Evolutionary conservation across 2,797 vertebrate species (phyloP).

Genomic region (Pseudomugil gertrudae): DNA sequence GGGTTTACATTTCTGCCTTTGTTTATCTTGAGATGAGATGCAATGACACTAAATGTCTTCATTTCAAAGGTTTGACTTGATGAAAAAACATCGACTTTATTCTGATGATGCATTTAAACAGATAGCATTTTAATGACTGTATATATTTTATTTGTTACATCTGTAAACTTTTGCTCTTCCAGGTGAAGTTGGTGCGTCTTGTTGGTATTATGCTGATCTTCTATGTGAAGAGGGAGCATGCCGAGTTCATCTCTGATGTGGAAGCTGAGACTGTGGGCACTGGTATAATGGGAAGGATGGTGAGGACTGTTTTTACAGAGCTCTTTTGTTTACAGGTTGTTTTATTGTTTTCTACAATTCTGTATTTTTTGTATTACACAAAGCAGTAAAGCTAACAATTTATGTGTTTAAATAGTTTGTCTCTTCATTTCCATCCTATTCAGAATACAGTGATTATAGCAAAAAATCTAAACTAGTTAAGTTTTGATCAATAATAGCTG

Average conservation of each 20-base stretch:
- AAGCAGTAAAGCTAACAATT: not conserved
- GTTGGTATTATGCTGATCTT: constrained; percentile 97
- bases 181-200: constrained; percentile 92
- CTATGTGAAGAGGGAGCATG: constrained; percentile 91
- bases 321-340: not conserved
- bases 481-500: not conserved
- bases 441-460: not conserved
- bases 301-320: constrained; percentile 67
- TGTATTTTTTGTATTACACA: not conserved
- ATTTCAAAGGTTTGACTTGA: not conserved
- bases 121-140: not conserved
- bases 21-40: constrained; percentile 11
- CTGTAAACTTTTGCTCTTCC: constrained; percentile 42
- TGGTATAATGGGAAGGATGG: constrained; percentile 98
- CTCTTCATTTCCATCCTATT: not conserved
- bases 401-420: not conserved
- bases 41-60: not conserved
- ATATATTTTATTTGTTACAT: not conserved
- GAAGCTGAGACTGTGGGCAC: constrained; percentile 93
- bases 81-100: not conserved
- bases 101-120: not conserved
- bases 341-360: not conserved
- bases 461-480: not conserved
- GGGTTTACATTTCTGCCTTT: constrained; percentile 1
- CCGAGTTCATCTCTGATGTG: constrained; percentile 88